A percentile compares a stretch with the other conserved stretches of the same genome.
Conservation (phyloP, 64 coral and sea anemone species). For the Exaiptasia diaphana region DNA sequence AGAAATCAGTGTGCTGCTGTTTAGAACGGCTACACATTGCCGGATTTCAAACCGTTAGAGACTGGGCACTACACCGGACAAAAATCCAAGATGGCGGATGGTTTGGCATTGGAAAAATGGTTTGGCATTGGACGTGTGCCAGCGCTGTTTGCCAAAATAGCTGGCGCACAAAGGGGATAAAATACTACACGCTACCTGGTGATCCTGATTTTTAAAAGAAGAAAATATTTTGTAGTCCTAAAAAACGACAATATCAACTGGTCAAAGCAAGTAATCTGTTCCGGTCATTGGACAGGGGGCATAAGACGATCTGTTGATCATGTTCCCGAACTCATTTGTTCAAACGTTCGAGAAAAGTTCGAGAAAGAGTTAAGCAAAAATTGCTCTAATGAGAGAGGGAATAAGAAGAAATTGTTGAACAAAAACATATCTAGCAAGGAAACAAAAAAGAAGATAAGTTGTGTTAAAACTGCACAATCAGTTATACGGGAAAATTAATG, state of each 20-base stretch:
- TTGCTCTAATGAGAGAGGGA: not conserved
- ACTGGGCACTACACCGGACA: no score
- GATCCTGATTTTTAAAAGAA: slow-evolving; percentile 22
- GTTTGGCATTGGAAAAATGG: no score
- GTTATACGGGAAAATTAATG: no score
- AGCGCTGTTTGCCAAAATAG: not conserved
- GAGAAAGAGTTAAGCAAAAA: not conserved
- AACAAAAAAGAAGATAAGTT: not conserved
- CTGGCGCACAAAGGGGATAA: not conserved
- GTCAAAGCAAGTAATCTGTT: slow-evolving; percentile 49
- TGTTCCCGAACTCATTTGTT: slow-evolving; percentile 56
- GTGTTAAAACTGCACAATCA: not conserved
- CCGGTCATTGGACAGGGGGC: slow-evolving; percentile 9
- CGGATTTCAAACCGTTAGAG: no score
- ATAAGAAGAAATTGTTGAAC: no score
- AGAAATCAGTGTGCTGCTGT: no score
- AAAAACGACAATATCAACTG: slow-evolving; percentile 59
- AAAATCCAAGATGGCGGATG: no score
- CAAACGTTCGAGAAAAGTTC: slow-evolving; percentile 14
- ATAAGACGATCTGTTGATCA: slow-evolving; percentile 31
- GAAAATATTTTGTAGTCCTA: slow-evolving; percentile 12
- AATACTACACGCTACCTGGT: not conserved
- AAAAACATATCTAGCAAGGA: not conserved
- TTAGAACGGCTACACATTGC: no score
- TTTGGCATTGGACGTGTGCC: not conserved